Conservation (phyloP, 2,797 vertebrate genomes). For the Tragopan temminckii region DNA sequence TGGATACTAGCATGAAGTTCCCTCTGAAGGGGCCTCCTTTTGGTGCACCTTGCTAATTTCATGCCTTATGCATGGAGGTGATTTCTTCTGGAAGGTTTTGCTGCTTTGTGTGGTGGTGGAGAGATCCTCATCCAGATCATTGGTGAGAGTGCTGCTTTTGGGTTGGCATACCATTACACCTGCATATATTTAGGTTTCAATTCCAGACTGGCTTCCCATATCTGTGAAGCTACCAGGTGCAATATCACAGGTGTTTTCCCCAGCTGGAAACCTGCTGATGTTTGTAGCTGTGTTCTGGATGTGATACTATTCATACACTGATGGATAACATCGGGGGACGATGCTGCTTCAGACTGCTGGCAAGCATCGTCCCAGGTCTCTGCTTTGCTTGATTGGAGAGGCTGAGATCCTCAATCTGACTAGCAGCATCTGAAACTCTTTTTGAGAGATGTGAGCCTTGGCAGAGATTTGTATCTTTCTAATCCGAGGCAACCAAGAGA, state of each 20-base stretch:
- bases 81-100: background rate
- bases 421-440: background rate
- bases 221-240: background rate
- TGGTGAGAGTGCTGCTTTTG: background rate
- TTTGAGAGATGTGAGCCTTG: background rate
- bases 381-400: background rate
- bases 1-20: background rate
- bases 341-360: background rate
- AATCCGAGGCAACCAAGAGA: background rate
- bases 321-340: background rate
- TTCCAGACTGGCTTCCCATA: background rate
- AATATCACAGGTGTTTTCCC: background rate
- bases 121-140: background rate
- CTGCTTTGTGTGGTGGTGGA: background rate
- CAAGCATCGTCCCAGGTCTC: background rate
- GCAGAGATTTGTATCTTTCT: background rate
- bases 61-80: background rate
- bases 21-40: background rate
- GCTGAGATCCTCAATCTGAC: background rate
- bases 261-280: background rate
- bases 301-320: rapidly evolving
- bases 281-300: background rate
- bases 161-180: background rate
- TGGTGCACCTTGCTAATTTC: background rate
- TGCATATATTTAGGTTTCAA: rapidly evolving